Base-by-base conservation (phyloP, 2,797 vertebrate genomes). In the Amblyraja radiata region DNA sequence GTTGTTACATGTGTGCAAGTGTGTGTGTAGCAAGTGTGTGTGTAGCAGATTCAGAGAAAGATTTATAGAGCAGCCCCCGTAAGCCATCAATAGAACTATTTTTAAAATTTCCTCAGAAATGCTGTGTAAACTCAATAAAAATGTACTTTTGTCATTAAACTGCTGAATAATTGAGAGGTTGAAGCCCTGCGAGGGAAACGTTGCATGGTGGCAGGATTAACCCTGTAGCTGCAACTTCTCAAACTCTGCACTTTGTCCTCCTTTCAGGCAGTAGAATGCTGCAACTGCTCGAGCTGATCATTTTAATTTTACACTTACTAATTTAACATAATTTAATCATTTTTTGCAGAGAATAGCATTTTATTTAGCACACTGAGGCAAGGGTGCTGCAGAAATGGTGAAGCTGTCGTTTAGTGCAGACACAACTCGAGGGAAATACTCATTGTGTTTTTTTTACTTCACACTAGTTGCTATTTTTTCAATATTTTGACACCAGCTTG, bases 401-500 rank as follows among this genome's bases (percentile, higher is more conserved):
- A 88, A 88, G n/a, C 58, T 63, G 83, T 86, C 2, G 28, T 1
- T n/a, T 5, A 28, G 58, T n/a, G 61, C 83, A 88, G n/a, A 68
- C 61, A 65, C 21, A 88, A 32, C 84, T 36, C 84, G 21, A 65
- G 61, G 68, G 61, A 28, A 58, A n/a, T 86, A 86, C 84, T 88
- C 63, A n/a, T 32, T 28, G 28, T 86, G 32, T 32, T 86, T 88
- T 63, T 73, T 65, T 63, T 88, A 65, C 32, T 61, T n/a, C 63
- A 88, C 63, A 65, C 63, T 63, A 88, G 84, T 88, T 88, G 84
- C 84, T 88, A 88, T 88, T 88, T 88, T 16, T 68, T 88, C 88
- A 88, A 88, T 68, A 88, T 88, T 86, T 88, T 88, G 84, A 88
- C 84, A 88, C 63, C 61, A 88, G 84, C 84, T 36, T 88, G 84